Evolutionary conservation across 2,113 vertebrate genomes (phyloP).

Genomic region (Vidua chalybeata): DNA sequence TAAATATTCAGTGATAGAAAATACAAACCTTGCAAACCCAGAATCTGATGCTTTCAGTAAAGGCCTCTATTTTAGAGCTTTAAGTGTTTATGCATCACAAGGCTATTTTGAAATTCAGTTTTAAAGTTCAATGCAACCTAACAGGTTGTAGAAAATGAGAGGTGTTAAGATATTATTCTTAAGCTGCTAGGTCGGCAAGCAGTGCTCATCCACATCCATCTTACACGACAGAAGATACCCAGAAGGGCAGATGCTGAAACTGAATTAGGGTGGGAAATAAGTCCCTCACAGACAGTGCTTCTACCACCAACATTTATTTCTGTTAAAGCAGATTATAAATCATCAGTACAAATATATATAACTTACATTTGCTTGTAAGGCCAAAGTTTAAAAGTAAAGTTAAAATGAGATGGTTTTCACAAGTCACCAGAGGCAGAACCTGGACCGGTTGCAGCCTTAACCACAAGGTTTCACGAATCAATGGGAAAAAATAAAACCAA

Average conservation of each 20-base stretch:
- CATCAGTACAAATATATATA: constrained; percentile 88
- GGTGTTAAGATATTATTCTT: neutral
- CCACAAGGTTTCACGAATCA: constrained; percentile 57
- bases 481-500: neutral
- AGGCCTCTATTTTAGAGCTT: neutral
- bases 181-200: neutral
- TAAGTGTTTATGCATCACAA: neutral
- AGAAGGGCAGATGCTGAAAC: neutral
- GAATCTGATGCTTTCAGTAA: neutral
- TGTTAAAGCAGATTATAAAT: constrained; percentile 89
- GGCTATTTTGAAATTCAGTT: neutral
- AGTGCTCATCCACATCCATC: neutral
- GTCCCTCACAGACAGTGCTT: constrained; percentile 45
- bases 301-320: constrained; percentile 87
- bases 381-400: constrained; percentile 77
- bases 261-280: neutral
- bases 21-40: neutral
- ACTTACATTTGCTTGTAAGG: constrained; percentile 87
- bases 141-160: neutral
- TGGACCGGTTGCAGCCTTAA: constrained; percentile 66
- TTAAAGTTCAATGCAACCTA: neutral
- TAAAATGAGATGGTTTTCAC: constrained; percentile 78
- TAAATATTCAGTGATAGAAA: neutral
- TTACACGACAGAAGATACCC: neutral
- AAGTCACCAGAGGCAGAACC: constrained; percentile 66